Percentiles rank a stretch among this genome's conserved stretches.
Conservation (phyloP, 1,140 invertebrate species). For the Lordiphosa mommai region DNA sequence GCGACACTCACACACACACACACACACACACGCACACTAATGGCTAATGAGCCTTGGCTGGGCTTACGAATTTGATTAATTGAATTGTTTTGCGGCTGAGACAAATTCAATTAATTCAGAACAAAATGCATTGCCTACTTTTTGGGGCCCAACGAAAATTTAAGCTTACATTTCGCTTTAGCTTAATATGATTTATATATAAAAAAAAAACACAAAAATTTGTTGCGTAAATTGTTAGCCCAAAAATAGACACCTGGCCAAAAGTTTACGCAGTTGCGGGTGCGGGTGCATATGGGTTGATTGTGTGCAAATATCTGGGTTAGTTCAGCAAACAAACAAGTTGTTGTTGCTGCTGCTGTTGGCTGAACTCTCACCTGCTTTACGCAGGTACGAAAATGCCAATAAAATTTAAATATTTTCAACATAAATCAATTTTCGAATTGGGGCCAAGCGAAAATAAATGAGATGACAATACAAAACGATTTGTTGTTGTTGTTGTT, state of each 20-base stretch:
- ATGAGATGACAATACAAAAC: slow-evolving; percentile 41
- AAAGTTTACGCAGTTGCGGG: background rate
- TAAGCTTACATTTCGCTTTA: background rate
- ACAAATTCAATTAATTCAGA: slow-evolving; percentile 29
- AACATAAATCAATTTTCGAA: slow-evolving; percentile 63
- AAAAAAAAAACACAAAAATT: background rate
- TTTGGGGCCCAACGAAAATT: background rate
- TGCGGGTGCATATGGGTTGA: slow-evolving; percentile 3
- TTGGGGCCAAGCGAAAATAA: slow-evolving; percentile 50
- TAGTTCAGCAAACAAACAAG: slow-evolving; percentile 20
- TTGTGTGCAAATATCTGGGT: slow-evolving; percentile 39
- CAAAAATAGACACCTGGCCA: background rate
- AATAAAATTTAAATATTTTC: slow-evolving; percentile 63
- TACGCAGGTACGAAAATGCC: slow-evolving; percentile 16
- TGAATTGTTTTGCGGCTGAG: slow-evolving; percentile 6
- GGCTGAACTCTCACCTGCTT: slow-evolving; percentile 3
- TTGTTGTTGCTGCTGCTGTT: slow-evolving; percentile 3
- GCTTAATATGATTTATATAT: background rate
- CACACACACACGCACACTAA: slow-evolving; percentile 9
- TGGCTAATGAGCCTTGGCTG: background rate
- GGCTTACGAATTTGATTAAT: slow-evolving; percentile 32
- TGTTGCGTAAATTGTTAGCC: background rate
- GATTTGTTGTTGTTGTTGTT: too few species aligned
- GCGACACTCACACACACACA: slow-evolving; percentile 28
- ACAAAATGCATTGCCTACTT: slow-evolving; percentile 9